Base-by-base conservation (phyloP, 2,113 vertebrate species). In the Junco hyemalis region DNA sequence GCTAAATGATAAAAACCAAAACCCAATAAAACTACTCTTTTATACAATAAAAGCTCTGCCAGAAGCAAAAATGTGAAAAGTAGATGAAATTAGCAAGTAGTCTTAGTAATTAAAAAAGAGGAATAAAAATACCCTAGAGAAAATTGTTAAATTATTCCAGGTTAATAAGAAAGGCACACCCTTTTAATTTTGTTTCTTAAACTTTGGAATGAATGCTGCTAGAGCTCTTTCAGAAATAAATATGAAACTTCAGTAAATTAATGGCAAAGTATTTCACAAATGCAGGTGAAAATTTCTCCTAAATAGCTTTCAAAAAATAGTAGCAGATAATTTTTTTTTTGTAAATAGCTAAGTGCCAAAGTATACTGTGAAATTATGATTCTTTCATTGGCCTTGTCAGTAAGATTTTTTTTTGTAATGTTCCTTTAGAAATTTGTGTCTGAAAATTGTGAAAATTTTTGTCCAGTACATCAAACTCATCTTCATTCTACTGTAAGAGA, bases 41-140 rank as follows among this genome's bases (percentile, higher is more conserved):
- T 68, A 44, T 64, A 44, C 38, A 74, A 73, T 54, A 74, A 66
- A 72, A 66, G 7, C 23, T 70, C 40, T 92, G 53, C 72, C 61
- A 92, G 54, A 47, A 94, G 60, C 35, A 94, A 91, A 91, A 96
- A 60, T 56, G 6, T 81, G 60, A 64, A n/a, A 77, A 77, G 53
- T 33, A 77, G 35, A 59, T 88, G 8, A 95, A 93, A 96, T 93
- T 92, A 93, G 60, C 26, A 63, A 78, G 35, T 16, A 68, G 21
- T 54, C 69, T 45, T 47, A 69, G 20, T 56, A 86, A 94, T 93
- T 86, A 92, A 92, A 65, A 84, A 90, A 64, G 11, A 65, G 42
- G 51, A 73, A 83, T 82, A 80, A 87, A 90, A 86, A 72, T n/a
- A 60, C 11, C 40, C 19, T 74, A 65, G 28, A 89, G 69, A 83